Conservation (phyloP, 2,888 invertebrate species). For the Gymnosoma rotundatum region DNA sequence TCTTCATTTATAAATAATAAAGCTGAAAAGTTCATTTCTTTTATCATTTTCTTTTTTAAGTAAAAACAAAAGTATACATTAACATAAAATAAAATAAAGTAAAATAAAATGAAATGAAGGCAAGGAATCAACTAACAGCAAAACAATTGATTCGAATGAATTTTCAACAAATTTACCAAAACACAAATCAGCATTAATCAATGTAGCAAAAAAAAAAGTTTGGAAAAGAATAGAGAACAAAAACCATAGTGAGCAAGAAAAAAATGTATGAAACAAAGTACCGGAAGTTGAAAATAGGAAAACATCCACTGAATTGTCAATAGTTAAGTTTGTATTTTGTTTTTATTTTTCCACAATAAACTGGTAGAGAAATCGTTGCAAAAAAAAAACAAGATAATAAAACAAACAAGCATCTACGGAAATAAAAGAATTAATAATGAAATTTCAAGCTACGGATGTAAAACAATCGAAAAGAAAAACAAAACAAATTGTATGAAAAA, state of each 20-base stretch:
- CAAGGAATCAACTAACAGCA: constrained; percentile 44
- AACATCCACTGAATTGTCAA: constrained; percentile 71
- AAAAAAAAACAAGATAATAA: constrained; percentile 37
- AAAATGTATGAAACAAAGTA: constrained; percentile 58
- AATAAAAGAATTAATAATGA: constrained; percentile 69
- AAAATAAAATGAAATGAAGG: constrained; percentile 42
- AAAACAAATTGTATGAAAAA: constrained; percentile 5
- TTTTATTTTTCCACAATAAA: constrained; percentile 18
- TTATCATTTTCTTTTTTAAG: not conserved
- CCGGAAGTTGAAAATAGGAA: constrained; percentile 69
- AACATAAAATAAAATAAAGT: constrained; percentile 53
- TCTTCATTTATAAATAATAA: constrained; percentile 6
- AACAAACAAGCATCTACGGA: constrained; percentile 64
- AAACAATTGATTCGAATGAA: constrained; percentile 72
- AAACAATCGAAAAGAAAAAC: constrained; percentile 43
- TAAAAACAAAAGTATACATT: not conserved
- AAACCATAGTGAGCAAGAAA: constrained; percentile 8
- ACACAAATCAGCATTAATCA: constrained; percentile 73
- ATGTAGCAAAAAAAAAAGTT: constrained; percentile 56
- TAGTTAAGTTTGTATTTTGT: constrained; percentile 66
- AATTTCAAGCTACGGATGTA: constrained; percentile 69
- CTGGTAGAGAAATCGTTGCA: constrained; percentile 40
- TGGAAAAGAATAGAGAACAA: not conserved
- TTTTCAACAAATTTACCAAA: constrained; percentile 72
- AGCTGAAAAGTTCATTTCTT: constrained; percentile 25